Base-by-base conservation (phyloP, 2,113 vertebrate species). In the Catharus minimus region DNA sequence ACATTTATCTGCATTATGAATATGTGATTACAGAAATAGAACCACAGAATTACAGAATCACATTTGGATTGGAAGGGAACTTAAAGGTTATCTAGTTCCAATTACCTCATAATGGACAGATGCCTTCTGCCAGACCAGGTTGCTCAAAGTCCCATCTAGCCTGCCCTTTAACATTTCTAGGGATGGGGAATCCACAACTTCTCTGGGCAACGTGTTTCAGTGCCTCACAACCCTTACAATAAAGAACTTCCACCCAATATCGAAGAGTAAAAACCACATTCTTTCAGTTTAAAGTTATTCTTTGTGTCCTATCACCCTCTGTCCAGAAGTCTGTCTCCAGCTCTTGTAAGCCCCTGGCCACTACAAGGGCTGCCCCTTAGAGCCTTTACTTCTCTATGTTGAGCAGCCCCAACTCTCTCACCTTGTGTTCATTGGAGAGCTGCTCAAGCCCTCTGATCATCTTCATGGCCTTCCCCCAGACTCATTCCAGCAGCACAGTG, bases 201-300 rank as follows among this genome's bases (percentile, higher is more conserved):
- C 13, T 52, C 52, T 28, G 6, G 10, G 15, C 13, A 50, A 24
- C 15, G 8, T 38, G 23, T 46, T 66, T 27, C 52, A 15, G 15
- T 14, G 16, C n/a, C 27, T 50, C 15, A 33, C 23, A 23, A 33
- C 7, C 4, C 11, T 26, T 28, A 39, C 11, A 58, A 23, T 18
- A 39, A 73, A 52, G 52, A 80, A 33, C 30, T 81, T 60, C 16
- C 14, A 33, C 7, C 13, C 9, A 30, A 20, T 66, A 46, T 58
- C n/a, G 46, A 52, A 39, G 15, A 39, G 15, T 20, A 15, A 73
- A 52, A 66, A 1, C 5, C 15, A 10, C 0, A 0, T 28, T 73
- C 7, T 65, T 72, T 80, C 44, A 73, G 27, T 38, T 10, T 14
- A 24, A 58, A 58, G 1, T 9, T n/a, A 21, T 44, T 66, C 7